A percentile compares a stretch with the other conserved stretches of the same genome.
Evolutionary conservation across 2,888 invertebrate genomes (phyloP).

Genomic region (Eubasilissa splendida): DNA sequence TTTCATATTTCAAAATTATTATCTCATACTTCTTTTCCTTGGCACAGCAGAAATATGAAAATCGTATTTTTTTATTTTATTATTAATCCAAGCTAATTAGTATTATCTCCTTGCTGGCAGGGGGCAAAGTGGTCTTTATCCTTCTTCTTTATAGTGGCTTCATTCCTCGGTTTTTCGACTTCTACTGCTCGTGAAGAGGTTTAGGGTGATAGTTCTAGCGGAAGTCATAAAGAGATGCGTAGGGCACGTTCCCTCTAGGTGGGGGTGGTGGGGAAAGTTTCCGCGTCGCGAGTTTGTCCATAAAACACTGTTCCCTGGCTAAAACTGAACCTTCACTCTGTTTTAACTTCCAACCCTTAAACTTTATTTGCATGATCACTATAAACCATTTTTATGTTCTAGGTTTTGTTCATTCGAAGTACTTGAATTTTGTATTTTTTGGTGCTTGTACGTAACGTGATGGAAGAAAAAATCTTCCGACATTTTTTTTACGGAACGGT

Average conservation of each 20-base stretch:
- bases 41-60: no score
- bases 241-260: conserved; percentile 25
- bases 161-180: not conserved
- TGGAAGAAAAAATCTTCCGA: no score
- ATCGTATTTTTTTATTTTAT: not conserved
- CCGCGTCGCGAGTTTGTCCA: conserved; percentile 40
- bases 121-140: not conserved
- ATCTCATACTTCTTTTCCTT: no score
- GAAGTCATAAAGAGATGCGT: conserved; percentile 36
- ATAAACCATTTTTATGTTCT: conserved; percentile 36
- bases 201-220: conserved; percentile 32
- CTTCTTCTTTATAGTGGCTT: not conserved
- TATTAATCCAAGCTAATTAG: conserved; percentile 2
- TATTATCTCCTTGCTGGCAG: not conserved
- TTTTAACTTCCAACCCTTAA: conserved; percentile 49
- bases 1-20: no score
- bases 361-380: conserved; percentile 51
- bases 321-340: conserved; percentile 35
- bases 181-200: conserved; percentile 4
- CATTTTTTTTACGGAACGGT: no score
- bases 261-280: conserved; percentile 1
- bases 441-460: not conserved
- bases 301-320: conserved; percentile 39
- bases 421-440: not conserved
- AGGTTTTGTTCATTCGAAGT: conserved; percentile 20